Conservation (phyloP, 1,140 invertebrate species). For the Stratiolaelaps scimitus region DNA sequence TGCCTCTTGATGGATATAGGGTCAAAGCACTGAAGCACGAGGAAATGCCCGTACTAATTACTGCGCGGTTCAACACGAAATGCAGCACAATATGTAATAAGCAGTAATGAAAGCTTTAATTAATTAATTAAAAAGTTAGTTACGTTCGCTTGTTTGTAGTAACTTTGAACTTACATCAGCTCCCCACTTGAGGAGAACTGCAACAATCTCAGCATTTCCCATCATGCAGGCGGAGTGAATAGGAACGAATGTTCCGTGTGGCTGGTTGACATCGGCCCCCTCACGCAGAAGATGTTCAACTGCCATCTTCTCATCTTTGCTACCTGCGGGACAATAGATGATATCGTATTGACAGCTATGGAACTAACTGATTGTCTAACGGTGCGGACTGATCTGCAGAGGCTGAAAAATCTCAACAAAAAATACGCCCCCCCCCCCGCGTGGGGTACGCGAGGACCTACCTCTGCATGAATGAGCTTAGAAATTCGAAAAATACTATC, state of each 20-base stretch:
- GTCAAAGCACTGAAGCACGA: conserved; percentile 17
- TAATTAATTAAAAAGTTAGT: too few relatives aligned
- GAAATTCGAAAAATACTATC: too few relatives aligned
- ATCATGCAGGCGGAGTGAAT: conserved; percentile 43
- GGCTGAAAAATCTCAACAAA: too few relatives aligned
- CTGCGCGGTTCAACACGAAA: too few relatives aligned
- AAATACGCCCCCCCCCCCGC: too few relatives aligned
- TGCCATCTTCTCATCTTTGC: conserved; percentile 35
- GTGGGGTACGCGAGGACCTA: too few relatives aligned
- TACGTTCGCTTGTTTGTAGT: too few relatives aligned
- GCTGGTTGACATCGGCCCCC: conserved; percentile 41
- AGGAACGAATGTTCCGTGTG: conserved; percentile 41
- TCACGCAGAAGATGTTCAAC: conserved; percentile 39
- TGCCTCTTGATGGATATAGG: too few relatives aligned
- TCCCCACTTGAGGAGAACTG: conserved; percentile 39
- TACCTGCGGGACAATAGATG: conserved; percentile 2
- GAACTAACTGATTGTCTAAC: not conserved
- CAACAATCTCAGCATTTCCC: conserved; percentile 37
- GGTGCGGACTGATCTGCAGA: too few relatives aligned
- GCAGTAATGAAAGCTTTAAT: too few relatives aligned
- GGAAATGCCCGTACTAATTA: not conserved
- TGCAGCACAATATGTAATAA: too few relatives aligned
- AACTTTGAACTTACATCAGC: conserved; percentile 37
- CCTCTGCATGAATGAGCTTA: too few relatives aligned
- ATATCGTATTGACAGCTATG: not conserved